Percentiles rank a stretch among this genome's conserved stretches.
phyloP scores from a whole-genome alignment of 2,888 invertebrate genomes.

The Acronicta psi region DNA sequence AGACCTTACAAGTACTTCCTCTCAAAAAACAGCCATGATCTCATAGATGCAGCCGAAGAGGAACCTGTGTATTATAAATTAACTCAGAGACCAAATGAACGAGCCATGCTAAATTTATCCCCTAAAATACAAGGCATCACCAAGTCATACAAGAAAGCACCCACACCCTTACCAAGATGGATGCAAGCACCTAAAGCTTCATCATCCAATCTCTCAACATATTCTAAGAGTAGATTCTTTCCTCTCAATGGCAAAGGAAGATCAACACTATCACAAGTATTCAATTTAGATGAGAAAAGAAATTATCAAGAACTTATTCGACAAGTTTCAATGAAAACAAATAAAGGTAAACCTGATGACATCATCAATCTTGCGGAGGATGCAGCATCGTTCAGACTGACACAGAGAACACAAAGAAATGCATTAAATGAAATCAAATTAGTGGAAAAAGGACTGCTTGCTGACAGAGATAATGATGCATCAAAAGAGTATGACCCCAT shows the following conservation, averaged over 20 bases:
- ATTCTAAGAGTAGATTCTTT: constrained; percentile 68
- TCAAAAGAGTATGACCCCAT: constrained; percentile 81
- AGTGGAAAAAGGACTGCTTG: constrained; percentile 68
- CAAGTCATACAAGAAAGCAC: constrained; percentile 76
- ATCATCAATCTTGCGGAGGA: constrained; percentile 77
- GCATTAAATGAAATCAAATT: constrained; percentile 76
- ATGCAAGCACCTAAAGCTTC: constrained; percentile 68
- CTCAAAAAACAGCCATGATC: constrained; percentile 58
- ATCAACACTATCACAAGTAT: constrained; percentile 83
- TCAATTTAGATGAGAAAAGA: constrained; percentile 88
- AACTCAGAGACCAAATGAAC: constrained; percentile 69
- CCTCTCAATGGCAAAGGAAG: constrained; percentile 75
- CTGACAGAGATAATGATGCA: constrained; percentile 69
- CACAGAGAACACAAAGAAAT: constrained; percentile 74
- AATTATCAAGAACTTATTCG: constrained; percentile 88
- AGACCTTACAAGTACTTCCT: constrained; percentile 75
- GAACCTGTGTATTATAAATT: constrained; percentile 72
- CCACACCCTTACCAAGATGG: constrained; percentile 75
- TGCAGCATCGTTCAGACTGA: constrained; percentile 73
- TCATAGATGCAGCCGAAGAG: constrained; percentile 61
- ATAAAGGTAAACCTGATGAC: constrained; percentile 66
- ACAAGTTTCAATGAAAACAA: constrained; percentile 73
- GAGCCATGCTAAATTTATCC: constrained; percentile 62
- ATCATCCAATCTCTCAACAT: constrained; percentile 65
- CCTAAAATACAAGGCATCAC: constrained; percentile 77